Base-by-base conservation (phyloP, 2,888 invertebrate species). In the Stenodema calcarata region DNA sequence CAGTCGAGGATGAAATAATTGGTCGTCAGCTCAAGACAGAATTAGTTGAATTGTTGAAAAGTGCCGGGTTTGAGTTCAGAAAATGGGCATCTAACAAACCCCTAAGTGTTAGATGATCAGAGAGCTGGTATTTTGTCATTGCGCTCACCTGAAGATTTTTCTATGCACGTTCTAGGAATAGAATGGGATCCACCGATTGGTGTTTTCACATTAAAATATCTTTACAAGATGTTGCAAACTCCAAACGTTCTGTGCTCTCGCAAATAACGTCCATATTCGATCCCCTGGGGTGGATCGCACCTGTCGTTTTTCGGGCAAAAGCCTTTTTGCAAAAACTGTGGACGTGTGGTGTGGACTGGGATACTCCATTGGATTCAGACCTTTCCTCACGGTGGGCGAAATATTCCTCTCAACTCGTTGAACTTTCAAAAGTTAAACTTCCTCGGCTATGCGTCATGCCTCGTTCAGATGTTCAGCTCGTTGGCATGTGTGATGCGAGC, bases 381-480 rank as follows among this genome's bases (percentile, higher is more conserved):
- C n/a, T 83, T 35, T 14, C 23, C 23, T 18, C 70, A 83, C 41
- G 70, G 83, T 83, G 83, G 83, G 83, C 83, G 83, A 35, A n/a
- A 16, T 83, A 18, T 28, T 23, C 83, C 2, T 12, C 30, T 3
- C 41, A 41, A 44, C 42, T 83, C n/a, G n/a, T n/a, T n/a, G n/a
- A n/a, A n/a, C n/a, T n/a, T n/a, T 28, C 30, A 0, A 1, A 4
- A 44, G 1, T 44, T 1, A n/a, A n/a, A n/a, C 2, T 54, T 0
- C 18, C 54, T n/a, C 9, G 54, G 18, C 54, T 54, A 2, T 54
- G 54, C 7, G 54, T 54, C 0, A 54, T n/a, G 16, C 54, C 54
- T 1, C 2, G 2, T 4, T 54, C 54, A 0, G 18, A 54, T 7
- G n/a, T 44, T 44, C 14, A 44, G 11, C 11, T 44, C 14, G 16